A percentile compares a stretch with the other conserved stretches of the same genome.
Conservation (phyloP, 2,888 invertebrate species). For the Aspidiotus rigidus region DNA sequence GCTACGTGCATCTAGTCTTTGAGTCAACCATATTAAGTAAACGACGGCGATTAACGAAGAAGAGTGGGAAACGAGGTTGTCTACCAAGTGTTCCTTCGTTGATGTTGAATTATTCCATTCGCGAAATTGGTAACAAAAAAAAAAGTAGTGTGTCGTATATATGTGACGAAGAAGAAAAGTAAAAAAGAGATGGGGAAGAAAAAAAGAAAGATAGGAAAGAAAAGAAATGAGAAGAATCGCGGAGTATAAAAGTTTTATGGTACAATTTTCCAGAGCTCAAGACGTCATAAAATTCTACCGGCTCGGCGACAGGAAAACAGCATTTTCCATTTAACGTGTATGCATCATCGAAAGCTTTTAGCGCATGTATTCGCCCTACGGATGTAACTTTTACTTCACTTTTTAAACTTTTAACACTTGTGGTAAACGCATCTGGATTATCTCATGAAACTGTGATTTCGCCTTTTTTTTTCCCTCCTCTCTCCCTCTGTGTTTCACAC, state of each 20-base stretch:
- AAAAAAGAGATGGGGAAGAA: conserved; percentile 16
- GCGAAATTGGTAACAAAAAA: background rate
- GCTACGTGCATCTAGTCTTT: no score
- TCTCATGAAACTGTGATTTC: conserved; percentile 24
- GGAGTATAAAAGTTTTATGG: conserved; percentile 1
- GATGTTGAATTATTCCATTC: no score
- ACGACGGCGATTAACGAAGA: no score
- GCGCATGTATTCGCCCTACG: conserved; percentile 29
- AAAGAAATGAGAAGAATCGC: conserved; percentile 12
- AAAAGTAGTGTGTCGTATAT: background rate
- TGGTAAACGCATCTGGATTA: conserved; percentile 34
- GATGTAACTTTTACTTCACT: conserved; percentile 29
- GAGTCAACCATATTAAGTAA: no score
- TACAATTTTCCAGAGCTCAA: conserved; percentile 11
- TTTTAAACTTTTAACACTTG: conserved; percentile 34
- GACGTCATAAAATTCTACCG: conserved; percentile 18
- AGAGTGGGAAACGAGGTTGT: no score
- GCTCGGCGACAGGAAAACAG: conserved; percentile 10
- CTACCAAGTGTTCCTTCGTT: no score
- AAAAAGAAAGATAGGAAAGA: conserved; percentile 5
- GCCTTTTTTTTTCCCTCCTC: background rate
- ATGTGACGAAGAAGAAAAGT: conserved; percentile 43
- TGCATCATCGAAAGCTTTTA: conserved; percentile 32
- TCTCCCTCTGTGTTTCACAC: background rate
- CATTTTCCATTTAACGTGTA: conserved; percentile 30